Evolutionary conservation across 2,113 vertebrate species (phyloP).

Genomic region (Chamaea fasciata): DNA sequence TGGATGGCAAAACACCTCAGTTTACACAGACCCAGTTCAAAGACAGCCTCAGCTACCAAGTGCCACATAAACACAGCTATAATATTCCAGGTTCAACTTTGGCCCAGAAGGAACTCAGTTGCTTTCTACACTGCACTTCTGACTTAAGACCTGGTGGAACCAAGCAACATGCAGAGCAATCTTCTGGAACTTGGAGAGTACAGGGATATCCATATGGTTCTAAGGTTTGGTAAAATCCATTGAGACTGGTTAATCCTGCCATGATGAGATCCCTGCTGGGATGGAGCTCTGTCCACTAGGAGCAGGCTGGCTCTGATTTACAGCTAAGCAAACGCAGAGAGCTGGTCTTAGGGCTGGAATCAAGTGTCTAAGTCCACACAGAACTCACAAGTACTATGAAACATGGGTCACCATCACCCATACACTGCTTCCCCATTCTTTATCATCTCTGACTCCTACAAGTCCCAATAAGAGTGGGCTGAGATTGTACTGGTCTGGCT

Average conservation of each 20-base stretch:
- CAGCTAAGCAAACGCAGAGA: not conserved
- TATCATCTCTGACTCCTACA: not conserved
- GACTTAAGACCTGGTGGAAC: not conserved
- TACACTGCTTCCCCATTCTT: not conserved
- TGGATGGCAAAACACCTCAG: not conserved
- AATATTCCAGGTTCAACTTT: not conserved
- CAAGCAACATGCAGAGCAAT: not conserved
- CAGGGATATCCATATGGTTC: not conserved
- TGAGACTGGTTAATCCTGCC: not conserved
- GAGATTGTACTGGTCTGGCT: not conserved
- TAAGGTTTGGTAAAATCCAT: not conserved
- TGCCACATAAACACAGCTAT: not conserved
- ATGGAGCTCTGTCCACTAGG: not conserved
- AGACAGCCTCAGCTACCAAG: not conserved
- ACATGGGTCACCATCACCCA: not conserved
- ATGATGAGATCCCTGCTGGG: not conserved
- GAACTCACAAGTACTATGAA: not conserved
- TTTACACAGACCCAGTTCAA: not conserved
- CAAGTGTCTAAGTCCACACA: not conserved
- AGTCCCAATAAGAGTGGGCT: not conserved
- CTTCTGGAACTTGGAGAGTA: not conserved
- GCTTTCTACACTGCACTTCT: not conserved
- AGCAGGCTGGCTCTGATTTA: fast-evolving
- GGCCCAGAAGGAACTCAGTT: not conserved
- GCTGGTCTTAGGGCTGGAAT: not conserved